Percentiles rank a stretch among this genome's conserved stretches.
phyloP scores from a whole-genome alignment of 2,888 invertebrate species.

The Automeris io region DNA sequence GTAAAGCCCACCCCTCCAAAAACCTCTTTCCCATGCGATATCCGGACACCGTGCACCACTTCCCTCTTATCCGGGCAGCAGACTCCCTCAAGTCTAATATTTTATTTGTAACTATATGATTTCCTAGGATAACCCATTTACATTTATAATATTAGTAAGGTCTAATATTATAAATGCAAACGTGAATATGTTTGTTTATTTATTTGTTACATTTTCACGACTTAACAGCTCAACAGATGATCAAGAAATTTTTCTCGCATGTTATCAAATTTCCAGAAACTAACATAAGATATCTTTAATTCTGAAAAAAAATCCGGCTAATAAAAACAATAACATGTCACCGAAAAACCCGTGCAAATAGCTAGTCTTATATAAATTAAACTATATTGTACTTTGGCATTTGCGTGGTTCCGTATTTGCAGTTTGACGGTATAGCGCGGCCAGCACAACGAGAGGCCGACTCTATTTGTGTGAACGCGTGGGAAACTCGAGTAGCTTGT shows the following conservation, averaged over 20 bases:
- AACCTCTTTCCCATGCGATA: too few species aligned
- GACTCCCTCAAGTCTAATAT: too few species aligned
- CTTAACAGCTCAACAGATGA: neutral
- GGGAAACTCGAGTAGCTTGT: slow-evolving; percentile 51
- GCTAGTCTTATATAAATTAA: slow-evolving; percentile 13
- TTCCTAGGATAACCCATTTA: neutral
- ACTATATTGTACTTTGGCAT: slow-evolving; percentile 8
- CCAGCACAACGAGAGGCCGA: slow-evolving; percentile 5
- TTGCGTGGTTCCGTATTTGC: slow-evolving; percentile 10
- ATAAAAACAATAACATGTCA: neutral
- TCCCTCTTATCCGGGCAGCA: too few species aligned
- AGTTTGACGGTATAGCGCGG: slow-evolving; percentile 5
- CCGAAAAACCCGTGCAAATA: slow-evolving; percentile 11
- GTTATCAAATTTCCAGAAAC: neutral
- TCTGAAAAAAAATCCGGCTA: neutral
- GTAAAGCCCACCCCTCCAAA: too few species aligned
- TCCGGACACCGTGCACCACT: too few species aligned
- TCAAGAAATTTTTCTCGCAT: neutral
- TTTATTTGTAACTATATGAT: neutral
- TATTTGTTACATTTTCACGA: neutral
- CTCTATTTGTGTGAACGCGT: slow-evolving; percentile 26
- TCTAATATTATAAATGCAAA: neutral
- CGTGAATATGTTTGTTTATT: neutral
- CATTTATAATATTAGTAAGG: neutral
- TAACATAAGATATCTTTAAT: neutral